Evolutionary conservation across 2,888 invertebrate genomes (phyloP).

Genomic region (Archaeoteleia sp.): DNA sequence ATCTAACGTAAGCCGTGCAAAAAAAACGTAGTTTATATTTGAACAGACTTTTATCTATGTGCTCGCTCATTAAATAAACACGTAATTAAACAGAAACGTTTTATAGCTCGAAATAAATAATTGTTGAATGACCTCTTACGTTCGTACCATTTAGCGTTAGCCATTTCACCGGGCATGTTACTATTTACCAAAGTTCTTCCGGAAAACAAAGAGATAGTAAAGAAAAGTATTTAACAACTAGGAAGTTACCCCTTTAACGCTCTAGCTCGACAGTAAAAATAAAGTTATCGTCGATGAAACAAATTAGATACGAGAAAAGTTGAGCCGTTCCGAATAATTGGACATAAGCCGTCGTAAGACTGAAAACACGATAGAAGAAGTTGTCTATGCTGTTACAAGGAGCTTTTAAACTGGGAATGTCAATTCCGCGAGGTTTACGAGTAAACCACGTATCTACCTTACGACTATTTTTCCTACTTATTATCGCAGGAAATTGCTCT

Average conservation of each 20-base stretch:
- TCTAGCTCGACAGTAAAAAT: background rate
- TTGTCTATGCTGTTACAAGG: constrained; percentile 30
- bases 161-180: no score
- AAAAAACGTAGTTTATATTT: no score
- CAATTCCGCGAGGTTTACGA: constrained; percentile 38
- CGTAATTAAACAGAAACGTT: no score
- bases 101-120: no score
- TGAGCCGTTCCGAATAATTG: background rate
- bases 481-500: constrained; percentile 55
- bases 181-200: no score
- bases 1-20: no score
- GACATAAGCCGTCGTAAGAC: constrained; percentile 16
- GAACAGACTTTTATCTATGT: no score
- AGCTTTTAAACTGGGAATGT: constrained; percentile 31
- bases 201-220: no score
- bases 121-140: no score
- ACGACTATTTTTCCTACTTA: constrained; percentile 43
- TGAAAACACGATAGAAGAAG: constrained; percentile 21
- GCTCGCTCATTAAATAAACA: no score
- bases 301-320: constrained; percentile 20
- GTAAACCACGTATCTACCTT: constrained; percentile 44
- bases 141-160: no score
- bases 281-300: constrained; percentile 11
- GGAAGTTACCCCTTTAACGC: background rate
- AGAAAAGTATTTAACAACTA: background rate